Evolutionary conservation across 1,140 invertebrate species (phyloP), one percentile per base, ranked within the genome.

Genomic region (Drosophila sproati): DNA sequence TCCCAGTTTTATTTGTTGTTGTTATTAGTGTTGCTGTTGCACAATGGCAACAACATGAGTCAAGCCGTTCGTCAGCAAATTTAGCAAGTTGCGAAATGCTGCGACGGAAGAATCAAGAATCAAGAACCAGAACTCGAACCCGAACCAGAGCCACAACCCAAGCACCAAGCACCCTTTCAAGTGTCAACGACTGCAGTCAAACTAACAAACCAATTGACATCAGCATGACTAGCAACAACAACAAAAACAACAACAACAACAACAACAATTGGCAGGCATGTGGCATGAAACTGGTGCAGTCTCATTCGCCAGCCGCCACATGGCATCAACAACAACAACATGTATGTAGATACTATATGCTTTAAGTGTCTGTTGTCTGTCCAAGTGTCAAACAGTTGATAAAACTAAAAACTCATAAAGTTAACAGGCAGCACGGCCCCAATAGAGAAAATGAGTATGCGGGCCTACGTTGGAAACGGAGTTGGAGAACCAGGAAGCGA

Each of bases 181-280:
- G 80, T 89, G 83, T 88, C 85, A 87, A 88, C 85, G 83, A 87
- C 75, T 80, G 78, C 70, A 73, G 78, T 64, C 54, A 78, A 82
- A 79, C 77, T 82, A 76, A 85, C 78, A 81, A 87, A 81, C 75
- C 82, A 87, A 87, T 88, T 87, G 82, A 88, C 82, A 86, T 74
- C 37, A 56, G 39, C 55, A 57, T 57, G 55, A 57, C 55, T 39
- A 57, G 35, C 78, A 62, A 71, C 51, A 52, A 45, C 76, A 61
- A 43, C 43, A 54, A 20, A 1, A 20, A 47, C 55, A 75, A 45
- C 78, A 62, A 71, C 51, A 52, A 45, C 64, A 52, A 52, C 45
- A 41, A 51, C 56, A 54, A 70, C 60, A 37, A 66, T 10, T 60
- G 70, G 32, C 55, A 31, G 60, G 73, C 73, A 72, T 76, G 61